A percentile compares a stretch with the other conserved stretches of the same genome.
Evolutionary conservation across 2,888 invertebrate species (phyloP).

Genomic region (Lottia gigantea): DNA sequence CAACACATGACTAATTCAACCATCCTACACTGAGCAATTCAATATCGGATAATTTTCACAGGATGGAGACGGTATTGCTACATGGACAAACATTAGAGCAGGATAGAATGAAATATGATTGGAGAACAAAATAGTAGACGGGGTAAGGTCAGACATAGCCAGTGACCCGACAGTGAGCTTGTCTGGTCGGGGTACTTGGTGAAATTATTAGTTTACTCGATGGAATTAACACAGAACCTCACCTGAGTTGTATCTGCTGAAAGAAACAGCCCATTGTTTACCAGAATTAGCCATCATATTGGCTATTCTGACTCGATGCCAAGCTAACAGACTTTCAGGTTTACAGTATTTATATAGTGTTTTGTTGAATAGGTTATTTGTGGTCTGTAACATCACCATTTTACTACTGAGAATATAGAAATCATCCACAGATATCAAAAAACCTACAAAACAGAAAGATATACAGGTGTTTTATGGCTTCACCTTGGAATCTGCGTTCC

Average conservation of each 20-base stretch:
- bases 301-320: conserved; percentile 62
- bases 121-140: no score
- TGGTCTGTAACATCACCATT: conserved; percentile 63
- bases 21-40: no score
- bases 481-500: no score
- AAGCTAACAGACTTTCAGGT: conserved; percentile 57
- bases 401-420: conserved; percentile 58
- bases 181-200: no score
- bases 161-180: no score
- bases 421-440: conserved; percentile 61
- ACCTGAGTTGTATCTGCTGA: conserved; percentile 59
- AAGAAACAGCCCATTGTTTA: conserved; percentile 55
- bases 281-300: conserved; percentile 61
- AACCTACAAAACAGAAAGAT: conserved; percentile 39
- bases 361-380: conserved; percentile 59
- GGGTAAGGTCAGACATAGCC: no score
- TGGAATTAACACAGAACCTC: background rate
- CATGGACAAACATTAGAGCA: no score
- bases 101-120: no score
- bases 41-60: no score
- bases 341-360: conserved; percentile 50
- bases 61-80: no score
- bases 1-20: no score
- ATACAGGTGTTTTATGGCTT: background rate
- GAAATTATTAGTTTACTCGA: no score